Evolutionary conservation across 2,888 invertebrate species (phyloP), one percentile per base, ranked within the genome.

Genomic region (Diplazon laetatorius): DNA sequence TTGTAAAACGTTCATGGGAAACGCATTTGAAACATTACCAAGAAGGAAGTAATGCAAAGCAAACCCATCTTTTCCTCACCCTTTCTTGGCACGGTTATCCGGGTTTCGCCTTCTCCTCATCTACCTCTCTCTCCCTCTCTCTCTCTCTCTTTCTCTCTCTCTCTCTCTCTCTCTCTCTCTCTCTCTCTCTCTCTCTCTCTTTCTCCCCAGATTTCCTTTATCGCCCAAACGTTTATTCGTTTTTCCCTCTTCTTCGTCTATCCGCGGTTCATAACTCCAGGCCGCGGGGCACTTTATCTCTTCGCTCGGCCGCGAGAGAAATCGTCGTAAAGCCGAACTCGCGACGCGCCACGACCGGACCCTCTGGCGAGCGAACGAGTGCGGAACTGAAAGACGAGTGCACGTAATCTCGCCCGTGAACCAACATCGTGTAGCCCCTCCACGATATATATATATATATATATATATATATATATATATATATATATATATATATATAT

Each of bases 311-410:
- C 52, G 65, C 57, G 57, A 52, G 50, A 59, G 62, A 68, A 73
- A 78, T 69, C 63, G 55, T 73, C 63, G 63, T 78, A 69, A 69
- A 73, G 69, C 69, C 68, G 22, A 78, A 78, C 63, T 69, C 48
- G 50, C 39, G 46, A 25, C 30, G 30, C 30, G 18, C 46, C 14
- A 8, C n/a, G 30, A 5, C 55, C 60, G 65, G n/a, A 22, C 37
- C 16, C 46, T 57, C 57, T 48, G 70, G 20, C 59, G 22, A 63
- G 55, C 57, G 16, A 39, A 57, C 57, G 20, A n/a, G 30, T 39
- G 25, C 60, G 22, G 25, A 50, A 42, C 22, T 25, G 39, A 42
- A 50, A 22, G 59, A 59, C 50, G 60, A 50, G 60, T 16, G 39
- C 48, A 39, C 16, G 25, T 20, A 30, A 44, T 16, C 50, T 50